These are phyloP conservation scores for Podargus strigoides DNA, from an alignment of 2,797 vertebrate species.

Conservation along the genomic window DNA sequence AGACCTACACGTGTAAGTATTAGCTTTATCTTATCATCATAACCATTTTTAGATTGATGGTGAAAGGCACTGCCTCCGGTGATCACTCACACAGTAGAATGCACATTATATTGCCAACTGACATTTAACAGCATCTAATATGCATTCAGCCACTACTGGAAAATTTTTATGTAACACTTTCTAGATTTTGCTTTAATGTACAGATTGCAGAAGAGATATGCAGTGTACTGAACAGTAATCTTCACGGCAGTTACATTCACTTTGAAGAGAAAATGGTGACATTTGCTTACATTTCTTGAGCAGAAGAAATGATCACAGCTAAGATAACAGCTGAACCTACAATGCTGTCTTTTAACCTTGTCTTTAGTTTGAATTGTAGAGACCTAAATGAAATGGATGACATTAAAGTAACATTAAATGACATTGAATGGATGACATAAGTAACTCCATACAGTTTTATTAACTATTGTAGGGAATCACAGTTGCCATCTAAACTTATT, in stretches of 20 bases:
- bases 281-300: not conserved
- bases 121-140: slow-evolving; percentile 56
- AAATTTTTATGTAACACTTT: slow-evolving; percentile 5
- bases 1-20: not conserved
- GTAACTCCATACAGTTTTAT: not conserved
- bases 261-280: not conserved
- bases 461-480: not conserved
- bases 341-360: not conserved
- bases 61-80: slow-evolving; percentile 9
- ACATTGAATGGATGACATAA: not conserved
- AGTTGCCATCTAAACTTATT: not conserved
- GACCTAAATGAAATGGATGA: not conserved
- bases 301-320: not conserved
- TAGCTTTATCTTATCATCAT: slow-evolving; percentile 26
- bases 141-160: not conserved
- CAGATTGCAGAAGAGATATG: not conserved
- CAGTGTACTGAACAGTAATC: not conserved
- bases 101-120: slow-evolving; percentile 40
- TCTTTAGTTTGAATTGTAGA: not conserved
- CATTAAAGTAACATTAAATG: not conserved
- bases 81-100: slow-evolving; percentile 16
- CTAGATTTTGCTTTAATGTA: not conserved
- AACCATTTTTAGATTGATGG: slow-evolving; percentile 13
- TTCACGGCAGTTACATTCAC: not conserved
- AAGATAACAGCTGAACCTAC: not conserved